These are phyloP conservation scores for Leptopilina clavipes DNA, from an alignment of 1,140 invertebrate species.

Conservation along the genomic window DNA sequence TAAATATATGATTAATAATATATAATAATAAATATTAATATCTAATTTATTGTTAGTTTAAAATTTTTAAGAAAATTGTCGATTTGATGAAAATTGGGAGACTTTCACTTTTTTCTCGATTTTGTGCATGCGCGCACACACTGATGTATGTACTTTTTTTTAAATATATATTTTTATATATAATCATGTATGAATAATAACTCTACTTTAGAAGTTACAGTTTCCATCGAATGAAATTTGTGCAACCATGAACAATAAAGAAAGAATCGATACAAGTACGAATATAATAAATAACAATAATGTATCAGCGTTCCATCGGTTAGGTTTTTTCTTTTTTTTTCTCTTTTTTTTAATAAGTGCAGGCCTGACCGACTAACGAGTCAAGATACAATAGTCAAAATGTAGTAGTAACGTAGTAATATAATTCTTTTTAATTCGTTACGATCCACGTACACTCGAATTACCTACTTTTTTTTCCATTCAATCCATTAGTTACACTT, in stretches of 20 bases:
- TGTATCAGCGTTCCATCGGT: constrained; percentile 49
- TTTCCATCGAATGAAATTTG: constrained; percentile 63
- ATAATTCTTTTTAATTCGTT: constrained; percentile 38
- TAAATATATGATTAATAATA: neutral
- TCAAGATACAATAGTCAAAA: constrained; percentile 49
- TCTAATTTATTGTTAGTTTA: too few relatives aligned
- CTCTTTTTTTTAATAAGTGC: constrained; percentile 21
- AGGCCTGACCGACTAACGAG: constrained; percentile 38
- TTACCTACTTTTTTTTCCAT: constrained; percentile 35
- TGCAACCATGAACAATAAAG: constrained; percentile 62
- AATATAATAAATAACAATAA: constrained; percentile 64
- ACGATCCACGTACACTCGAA: constrained; percentile 36
- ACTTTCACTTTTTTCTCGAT: neutral
- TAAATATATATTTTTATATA: constrained; percentile 44
- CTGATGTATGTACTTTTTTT: constrained; percentile 37
- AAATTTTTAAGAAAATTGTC: neutral
- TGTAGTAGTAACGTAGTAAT: constrained; percentile 40
- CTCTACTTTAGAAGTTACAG: constrained; percentile 47
- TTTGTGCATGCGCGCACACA: neutral
- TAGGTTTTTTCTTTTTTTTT: constrained; percentile 13
- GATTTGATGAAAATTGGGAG: neutral
- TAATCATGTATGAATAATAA: constrained; percentile 36
- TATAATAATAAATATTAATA: neutral
- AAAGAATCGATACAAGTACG: constrained; percentile 54
- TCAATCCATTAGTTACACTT: constrained; percentile 49